phyloP scores from a whole-genome alignment of 2,888 invertebrate species.

The Meiosimyza decipiens region DNA sequence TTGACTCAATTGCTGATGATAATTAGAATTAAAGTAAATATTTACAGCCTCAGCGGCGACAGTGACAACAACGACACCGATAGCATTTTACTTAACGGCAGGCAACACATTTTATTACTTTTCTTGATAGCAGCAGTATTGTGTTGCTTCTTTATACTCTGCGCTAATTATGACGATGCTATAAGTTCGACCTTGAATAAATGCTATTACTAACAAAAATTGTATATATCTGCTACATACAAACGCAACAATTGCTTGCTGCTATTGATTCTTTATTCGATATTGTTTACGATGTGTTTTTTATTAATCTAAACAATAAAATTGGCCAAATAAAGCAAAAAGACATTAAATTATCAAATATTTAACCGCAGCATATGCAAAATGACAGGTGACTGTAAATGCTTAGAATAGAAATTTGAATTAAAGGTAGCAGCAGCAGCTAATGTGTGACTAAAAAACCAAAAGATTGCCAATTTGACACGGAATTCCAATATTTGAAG shows the following conservation, averaged over 20 bases:
- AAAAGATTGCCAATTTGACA: slow-evolving; percentile 31
- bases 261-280: neutral
- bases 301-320: no score
- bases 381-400: neutral
- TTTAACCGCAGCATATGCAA: neutral
- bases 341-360: neutral
- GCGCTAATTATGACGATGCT: slow-evolving; percentile 14
- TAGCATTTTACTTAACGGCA: neutral
- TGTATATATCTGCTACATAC: neutral
- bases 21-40: slow-evolving; percentile 21
- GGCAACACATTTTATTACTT: neutral
- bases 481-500: slow-evolving; percentile 3
- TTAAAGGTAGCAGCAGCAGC: neutral
- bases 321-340: no score
- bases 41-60: neutral
- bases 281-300: slow-evolving; percentile 5
- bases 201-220: slow-evolving; percentile 15
- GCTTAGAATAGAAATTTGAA: neutral
- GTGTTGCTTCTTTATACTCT: slow-evolving; percentile 2
- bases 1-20: slow-evolving; percentile 26
- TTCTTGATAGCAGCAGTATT: neutral
- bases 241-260: neutral
- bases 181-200: slow-evolving; percentile 21
- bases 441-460: slow-evolving; percentile 10
- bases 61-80: slow-evolving; percentile 18